These are phyloP conservation scores for Cinclus mexicanus DNA, from an alignment of 2,113 vertebrate genomes.

Conservation along the genomic window DNA sequence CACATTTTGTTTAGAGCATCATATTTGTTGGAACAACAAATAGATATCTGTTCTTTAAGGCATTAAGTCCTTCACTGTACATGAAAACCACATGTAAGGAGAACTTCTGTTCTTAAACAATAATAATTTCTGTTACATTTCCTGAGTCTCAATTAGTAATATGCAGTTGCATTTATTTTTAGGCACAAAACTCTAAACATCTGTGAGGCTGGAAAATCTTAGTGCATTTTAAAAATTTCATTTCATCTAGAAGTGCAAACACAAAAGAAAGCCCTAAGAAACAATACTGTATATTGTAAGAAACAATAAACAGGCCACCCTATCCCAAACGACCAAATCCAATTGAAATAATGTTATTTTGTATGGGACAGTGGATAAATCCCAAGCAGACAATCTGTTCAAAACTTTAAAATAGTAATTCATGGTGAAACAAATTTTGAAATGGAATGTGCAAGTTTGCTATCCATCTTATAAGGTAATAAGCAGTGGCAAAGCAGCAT, in stretches of 20 bases:
- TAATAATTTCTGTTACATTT: not conserved
- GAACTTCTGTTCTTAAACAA: not conserved
- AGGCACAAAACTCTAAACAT: not conserved
- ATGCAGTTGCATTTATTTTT: not conserved
- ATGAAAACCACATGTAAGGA: not conserved
- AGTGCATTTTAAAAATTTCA: not conserved
- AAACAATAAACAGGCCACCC: not conserved
- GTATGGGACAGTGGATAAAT: not conserved
- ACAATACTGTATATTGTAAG: not conserved
- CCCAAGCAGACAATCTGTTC: not conserved
- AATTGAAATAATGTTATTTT: not conserved
- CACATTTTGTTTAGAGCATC: not conserved
- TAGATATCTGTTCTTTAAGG: not conserved
- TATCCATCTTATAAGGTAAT: not conserved
- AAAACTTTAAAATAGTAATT: not conserved
- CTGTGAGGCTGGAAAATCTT: not conserved
- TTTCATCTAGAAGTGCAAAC: not conserved
- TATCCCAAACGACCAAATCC: not conserved
- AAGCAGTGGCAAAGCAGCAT: not conserved
- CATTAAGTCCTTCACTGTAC: not conserved
- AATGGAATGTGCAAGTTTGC: not conserved
- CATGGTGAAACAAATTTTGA: not conserved
- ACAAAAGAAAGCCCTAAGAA: fast-evolving
- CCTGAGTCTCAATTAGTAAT: not conserved
- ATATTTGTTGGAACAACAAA: not conserved